Base-by-base conservation (phyloP, 2,888 invertebrate genomes). In the Panzeria rudis region DNA sequence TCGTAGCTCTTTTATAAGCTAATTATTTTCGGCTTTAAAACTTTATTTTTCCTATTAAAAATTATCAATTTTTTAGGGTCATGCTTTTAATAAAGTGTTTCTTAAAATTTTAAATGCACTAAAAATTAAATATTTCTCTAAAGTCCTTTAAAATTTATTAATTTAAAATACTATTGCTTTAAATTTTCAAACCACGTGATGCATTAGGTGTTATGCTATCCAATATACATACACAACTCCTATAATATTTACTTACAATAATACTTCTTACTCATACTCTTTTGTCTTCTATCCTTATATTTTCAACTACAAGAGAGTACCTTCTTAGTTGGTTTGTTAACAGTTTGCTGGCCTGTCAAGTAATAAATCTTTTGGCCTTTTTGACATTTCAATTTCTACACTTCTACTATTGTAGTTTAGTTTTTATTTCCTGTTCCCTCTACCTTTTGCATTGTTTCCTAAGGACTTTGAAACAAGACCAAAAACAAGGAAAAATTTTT, bases 331-430 rank as follows among this genome's bases (percentile, higher is more conserved):
- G 72, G 82, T 82, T 85, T 85, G 85, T 85, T 85, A 85, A 85
- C 85, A 85, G 85, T 85, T 82, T 85, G 82, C 82, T 85, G 64
- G 69, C 56, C 86, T 87, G 83, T 87, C 87, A 86, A 84, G 80
- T 86, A 87, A 87, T 88, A 87, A 88, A 88, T 88, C 88, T 88
- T 86, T 87, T 87, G 84, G 86, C 86, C 87, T 86, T 88, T 87
- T 87, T 88, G 88, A 88, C 88, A 88, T 88, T 87, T 88, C 88
- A 88, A 88, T 88, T 88, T 88, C 87, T 87, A 86, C 76, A 80
- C 77, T 78, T 82, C 78, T 54, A 7, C 29, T 62, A 17, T n/a
- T 80, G 41, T 38, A 38, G 20, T 41, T 52, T 29, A 20, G 8
- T 35, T 68, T 20, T 71, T 9, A 1, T 35, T 7, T 35, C 47